Percentiles rank a stretch among this genome's conserved stretches.
Evolutionary conservation across 53 echinoderm and acorn worm species (phyloP).

Genomic region (Antedon mediterranea): DNA sequence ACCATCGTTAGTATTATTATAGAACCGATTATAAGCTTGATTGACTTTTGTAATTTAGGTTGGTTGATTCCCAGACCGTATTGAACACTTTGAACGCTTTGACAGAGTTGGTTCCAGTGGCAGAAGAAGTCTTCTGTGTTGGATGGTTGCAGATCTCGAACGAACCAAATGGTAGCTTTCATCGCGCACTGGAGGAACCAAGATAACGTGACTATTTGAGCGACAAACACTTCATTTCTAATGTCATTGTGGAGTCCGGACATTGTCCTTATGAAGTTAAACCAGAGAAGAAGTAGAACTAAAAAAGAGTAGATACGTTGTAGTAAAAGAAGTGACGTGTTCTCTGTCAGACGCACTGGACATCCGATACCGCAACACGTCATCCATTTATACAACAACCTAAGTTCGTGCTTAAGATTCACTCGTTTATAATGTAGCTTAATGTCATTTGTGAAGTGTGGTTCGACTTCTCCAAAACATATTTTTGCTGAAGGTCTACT

Average conservation of each 20-base stretch:
- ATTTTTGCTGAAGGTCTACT: neutral
- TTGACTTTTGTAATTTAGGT: neutral
- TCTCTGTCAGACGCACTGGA: neutral
- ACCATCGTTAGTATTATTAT: neutral
- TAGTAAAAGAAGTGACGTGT: neutral
- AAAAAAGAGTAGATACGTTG: neutral
- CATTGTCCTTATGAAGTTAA: neutral
- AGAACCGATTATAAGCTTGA: neutral
- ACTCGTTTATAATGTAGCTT: neutral
- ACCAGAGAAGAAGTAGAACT: neutral
- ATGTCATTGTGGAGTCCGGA: neutral
- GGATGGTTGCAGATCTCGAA: neutral
- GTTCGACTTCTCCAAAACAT: neutral
- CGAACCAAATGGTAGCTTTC: neutral
- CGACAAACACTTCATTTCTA: neutral
- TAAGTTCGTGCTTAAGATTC: neutral
- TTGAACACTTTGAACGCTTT: neutral
- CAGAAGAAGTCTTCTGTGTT: neutral
- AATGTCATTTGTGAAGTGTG: neutral
- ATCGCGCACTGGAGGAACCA: neutral
- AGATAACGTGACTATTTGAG: neutral
- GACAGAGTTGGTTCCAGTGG: neutral
- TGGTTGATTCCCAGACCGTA: neutral
- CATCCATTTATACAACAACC: neutral
- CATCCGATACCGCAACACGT: neutral